Evolutionary conservation across 2,888 invertebrate species (phyloP).

Genomic region (Nymphalis polychloros): DNA sequence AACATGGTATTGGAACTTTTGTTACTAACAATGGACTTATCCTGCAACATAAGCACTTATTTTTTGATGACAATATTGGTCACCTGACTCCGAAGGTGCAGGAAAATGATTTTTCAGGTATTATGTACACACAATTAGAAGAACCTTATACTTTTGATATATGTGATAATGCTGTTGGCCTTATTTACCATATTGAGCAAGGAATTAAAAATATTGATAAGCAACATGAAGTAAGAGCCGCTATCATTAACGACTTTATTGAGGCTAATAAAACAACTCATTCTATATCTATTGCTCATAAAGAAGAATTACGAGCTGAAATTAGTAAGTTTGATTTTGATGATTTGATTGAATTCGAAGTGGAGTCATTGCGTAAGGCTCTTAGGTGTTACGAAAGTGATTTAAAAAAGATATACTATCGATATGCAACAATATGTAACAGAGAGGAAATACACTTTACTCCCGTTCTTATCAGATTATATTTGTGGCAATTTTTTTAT

Average conservation of each 20-base stretch:
- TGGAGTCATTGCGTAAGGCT: conserved; percentile 68
- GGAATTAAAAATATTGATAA: conserved; percentile 65
- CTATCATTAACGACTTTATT: conserved; percentile 59
- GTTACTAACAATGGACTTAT: conserved; percentile 81
- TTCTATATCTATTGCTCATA: conserved; percentile 28
- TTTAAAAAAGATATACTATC: conserved; percentile 75
- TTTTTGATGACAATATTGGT: conserved; percentile 75
- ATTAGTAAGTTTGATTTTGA: conserved; percentile 41
- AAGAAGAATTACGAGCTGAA: conserved; percentile 32
- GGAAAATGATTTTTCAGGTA: conserved; percentile 35
- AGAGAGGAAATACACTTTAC: conserved; percentile 59
- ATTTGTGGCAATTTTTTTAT: conserved; percentile 83
- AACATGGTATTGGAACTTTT: conserved; percentile 80
- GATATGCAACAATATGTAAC: conserved; percentile 76
- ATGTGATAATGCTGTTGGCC: conserved; percentile 66
- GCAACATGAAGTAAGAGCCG: conserved; percentile 51
- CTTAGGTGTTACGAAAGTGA: conserved; percentile 71
- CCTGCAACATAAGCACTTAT: conserved; percentile 73
- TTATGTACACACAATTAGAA: conserved; percentile 41
- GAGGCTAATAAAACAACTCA: conserved; percentile 53
- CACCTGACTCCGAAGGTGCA: conserved; percentile 45
- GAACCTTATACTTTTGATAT: conserved; percentile 58
- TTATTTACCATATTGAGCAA: conserved; percentile 69
- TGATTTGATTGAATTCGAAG: conserved; percentile 66
- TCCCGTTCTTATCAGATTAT: conserved; percentile 76